Evolutionary conservation across 2,888 invertebrate genomes (phyloP).

Genomic region (Punctoribates punctum): DNA sequence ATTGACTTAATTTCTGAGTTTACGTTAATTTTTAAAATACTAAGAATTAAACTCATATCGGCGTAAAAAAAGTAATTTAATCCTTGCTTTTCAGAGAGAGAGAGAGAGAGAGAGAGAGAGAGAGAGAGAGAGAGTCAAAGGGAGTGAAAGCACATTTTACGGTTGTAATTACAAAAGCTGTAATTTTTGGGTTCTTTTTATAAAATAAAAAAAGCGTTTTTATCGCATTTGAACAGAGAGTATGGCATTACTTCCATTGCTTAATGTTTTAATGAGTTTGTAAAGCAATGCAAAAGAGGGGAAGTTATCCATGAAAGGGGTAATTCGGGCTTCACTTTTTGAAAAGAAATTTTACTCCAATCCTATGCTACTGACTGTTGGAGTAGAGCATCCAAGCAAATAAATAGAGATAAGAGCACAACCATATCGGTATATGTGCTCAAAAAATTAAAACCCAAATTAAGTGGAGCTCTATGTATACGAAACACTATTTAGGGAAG

Average conservation of each 20-base stretch:
- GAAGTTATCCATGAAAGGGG: slow-evolving; percentile 30
- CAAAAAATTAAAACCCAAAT: slow-evolving; percentile 36
- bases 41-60: slow-evolving; percentile 41
- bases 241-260: slow-evolving; percentile 25
- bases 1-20: slow-evolving; percentile 33
- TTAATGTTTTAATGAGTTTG: slow-evolving; percentile 43
- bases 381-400: slow-evolving; percentile 29
- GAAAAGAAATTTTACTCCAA: neutral
- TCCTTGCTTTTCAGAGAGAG: slow-evolving; percentile 35
- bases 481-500: neutral
- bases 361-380: neutral
- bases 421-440: slow-evolving; percentile 29
- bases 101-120: slow-evolving; percentile 12
- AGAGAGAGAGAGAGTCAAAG: neutral
- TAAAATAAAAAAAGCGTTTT: slow-evolving; percentile 40
- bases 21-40: slow-evolving; percentile 38
- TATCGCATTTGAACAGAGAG: slow-evolving; percentile 41
- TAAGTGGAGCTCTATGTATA: slow-evolving; percentile 25
- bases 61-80: slow-evolving; percentile 45
- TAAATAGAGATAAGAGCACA: slow-evolving; percentile 34
- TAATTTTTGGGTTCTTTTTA: slow-evolving; percentile 42
- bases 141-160: slow-evolving; percentile 39
- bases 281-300: slow-evolving; percentile 40
- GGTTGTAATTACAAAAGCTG: slow-evolving; percentile 42
- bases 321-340: slow-evolving; percentile 19